These are phyloP conservation scores for Sebastes aleutianus DNA, from an alignment of 2,797 vertebrate genomes.

Conservation along the genomic window DNA sequence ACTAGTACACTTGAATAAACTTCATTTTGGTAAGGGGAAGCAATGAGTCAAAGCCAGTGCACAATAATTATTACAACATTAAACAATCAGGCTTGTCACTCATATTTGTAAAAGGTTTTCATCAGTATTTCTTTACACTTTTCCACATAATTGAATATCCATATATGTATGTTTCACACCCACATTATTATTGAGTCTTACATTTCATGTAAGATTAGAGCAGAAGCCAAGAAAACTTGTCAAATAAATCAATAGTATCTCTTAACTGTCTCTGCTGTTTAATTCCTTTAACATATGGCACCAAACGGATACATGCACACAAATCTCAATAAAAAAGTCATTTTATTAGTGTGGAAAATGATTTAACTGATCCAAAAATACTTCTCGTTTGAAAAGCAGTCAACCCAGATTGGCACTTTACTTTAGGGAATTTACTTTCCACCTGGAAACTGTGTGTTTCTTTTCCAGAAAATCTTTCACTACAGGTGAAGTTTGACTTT, in stretches of 20 bases:
- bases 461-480: neutral
- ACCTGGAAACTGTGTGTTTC: neutral
- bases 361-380: neutral
- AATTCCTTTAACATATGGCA: neutral
- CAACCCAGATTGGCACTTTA: neutral
- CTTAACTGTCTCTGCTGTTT: neutral
- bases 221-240: neutral
- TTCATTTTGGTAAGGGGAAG: neutral
- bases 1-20: too few relatives aligned
- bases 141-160: too few relatives aligned
- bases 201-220: neutral
- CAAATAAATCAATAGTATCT: neutral
- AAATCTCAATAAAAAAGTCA: neutral
- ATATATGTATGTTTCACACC: neutral
- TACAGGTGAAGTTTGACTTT: neutral
- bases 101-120: neutral
- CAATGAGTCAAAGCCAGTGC: constrained; percentile 21
- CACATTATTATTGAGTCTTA: neutral
- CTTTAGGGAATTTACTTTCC: neutral
- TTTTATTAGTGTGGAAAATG: neutral
- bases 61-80: neutral
- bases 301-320: neutral
- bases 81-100: constrained; percentile 9
- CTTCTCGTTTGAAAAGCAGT: neutral
- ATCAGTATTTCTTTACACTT: neutral